Evolutionary conservation across 2,888 invertebrate genomes (phyloP).

Genomic region (Philonicus albiceps): DNA sequence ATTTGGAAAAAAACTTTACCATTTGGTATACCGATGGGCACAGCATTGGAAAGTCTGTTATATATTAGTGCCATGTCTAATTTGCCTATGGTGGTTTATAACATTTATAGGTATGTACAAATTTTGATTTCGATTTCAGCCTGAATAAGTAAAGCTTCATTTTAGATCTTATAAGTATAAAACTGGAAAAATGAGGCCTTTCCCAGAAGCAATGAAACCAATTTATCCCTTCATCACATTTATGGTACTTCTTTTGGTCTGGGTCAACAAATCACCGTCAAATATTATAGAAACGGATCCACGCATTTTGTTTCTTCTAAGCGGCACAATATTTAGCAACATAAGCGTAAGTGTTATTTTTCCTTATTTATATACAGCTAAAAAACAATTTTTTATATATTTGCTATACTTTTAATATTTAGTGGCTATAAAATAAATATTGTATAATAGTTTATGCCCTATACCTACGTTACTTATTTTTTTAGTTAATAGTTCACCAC

Average conservation of each 20-base stretch:
- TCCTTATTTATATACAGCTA: neutral
- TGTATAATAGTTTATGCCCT: too few relatives aligned
- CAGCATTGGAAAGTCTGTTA: conserved; percentile 82
- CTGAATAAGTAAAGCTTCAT: neutral
- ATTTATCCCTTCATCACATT: conserved; percentile 79
- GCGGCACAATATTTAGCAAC: conserved; percentile 96
- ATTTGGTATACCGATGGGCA: conserved; percentile 77
- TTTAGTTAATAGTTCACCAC: too few relatives aligned
- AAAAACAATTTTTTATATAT: neutral
- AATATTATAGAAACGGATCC: conserved; percentile 85
- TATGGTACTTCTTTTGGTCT: conserved; percentile 77
- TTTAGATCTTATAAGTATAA: conserved; percentile 82
- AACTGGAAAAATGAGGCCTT: conserved; percentile 84
- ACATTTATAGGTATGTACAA: conserved; percentile 81
- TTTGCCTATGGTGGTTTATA: conserved; percentile 88
- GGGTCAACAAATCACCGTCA: conserved; percentile 84
- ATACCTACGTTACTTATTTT: too few relatives aligned
- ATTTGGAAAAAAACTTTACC: conserved; percentile 84
- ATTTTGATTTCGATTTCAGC: neutral
- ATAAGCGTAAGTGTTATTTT: conserved; percentile 83
- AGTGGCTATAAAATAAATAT: too few relatives aligned
- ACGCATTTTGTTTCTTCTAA: conserved; percentile 83
- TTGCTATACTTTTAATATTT: too few relatives aligned
- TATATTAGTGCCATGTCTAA: conserved; percentile 88
- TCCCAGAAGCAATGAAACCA: conserved; percentile 86